Conservation (phyloP, 1,140 invertebrate genomes). For the Pogonomyrmex barbatus region DNA sequence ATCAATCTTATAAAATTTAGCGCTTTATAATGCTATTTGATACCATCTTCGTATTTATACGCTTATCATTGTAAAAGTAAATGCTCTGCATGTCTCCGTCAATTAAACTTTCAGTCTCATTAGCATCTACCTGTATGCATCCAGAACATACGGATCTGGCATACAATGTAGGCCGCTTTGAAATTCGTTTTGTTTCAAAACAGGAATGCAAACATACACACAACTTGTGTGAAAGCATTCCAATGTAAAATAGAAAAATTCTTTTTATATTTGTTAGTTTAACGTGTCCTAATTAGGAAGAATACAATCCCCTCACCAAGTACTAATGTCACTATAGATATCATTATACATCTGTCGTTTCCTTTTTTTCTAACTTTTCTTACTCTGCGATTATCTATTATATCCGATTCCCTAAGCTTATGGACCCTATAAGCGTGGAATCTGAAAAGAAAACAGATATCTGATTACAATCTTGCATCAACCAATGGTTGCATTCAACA, state of each 20-base stretch:
- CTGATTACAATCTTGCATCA: slow-evolving; percentile 4
- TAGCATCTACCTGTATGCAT: slow-evolving; percentile 79
- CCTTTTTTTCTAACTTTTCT: slow-evolving; percentile 71
- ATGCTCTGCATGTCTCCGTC: slow-evolving; percentile 75
- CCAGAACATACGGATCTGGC: slow-evolving; percentile 75
- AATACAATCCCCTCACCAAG: slow-evolving; percentile 84
- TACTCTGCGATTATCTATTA: slow-evolving; percentile 77
- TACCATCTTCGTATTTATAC: slow-evolving; percentile 70
- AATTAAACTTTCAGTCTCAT: slow-evolving; percentile 80
- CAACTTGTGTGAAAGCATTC: slow-evolving; percentile 81
- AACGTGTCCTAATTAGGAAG: slow-evolving; percentile 68
- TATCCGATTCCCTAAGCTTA: slow-evolving; percentile 83
- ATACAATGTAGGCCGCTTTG: slow-evolving; percentile 79
- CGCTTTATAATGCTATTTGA: slow-evolving; percentile 68
- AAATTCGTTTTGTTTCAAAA: slow-evolving; percentile 80
- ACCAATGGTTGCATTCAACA: neutral
- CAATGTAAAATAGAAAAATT: slow-evolving; percentile 75
- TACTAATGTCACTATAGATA: slow-evolving; percentile 81
- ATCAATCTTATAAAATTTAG: slow-evolving; percentile 67
- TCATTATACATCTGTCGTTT: slow-evolving; percentile 75
- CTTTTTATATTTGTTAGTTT: slow-evolving; percentile 34
- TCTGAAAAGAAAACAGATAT: slow-evolving; percentile 70
- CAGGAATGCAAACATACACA: slow-evolving; percentile 80
- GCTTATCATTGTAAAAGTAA: slow-evolving; percentile 74
- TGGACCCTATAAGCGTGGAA: slow-evolving; percentile 80